Conservation (phyloP, 2,113 vertebrate species). For the Grantiella picta region DNA sequence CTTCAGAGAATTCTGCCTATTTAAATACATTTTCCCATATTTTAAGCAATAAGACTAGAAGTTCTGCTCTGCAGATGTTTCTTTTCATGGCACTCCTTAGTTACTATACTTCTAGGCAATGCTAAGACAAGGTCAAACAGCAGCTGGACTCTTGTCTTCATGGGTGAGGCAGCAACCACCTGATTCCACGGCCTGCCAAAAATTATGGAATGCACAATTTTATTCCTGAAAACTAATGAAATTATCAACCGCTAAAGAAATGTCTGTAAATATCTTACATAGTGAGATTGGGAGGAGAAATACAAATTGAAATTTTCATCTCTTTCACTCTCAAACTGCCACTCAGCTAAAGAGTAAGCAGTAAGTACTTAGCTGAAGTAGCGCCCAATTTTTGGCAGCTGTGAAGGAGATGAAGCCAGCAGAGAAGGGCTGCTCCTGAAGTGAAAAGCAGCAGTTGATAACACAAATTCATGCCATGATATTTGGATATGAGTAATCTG, state of each 20-base stretch:
- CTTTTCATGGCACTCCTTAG: neutral
- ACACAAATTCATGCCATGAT: neutral
- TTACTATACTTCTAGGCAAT: neutral
- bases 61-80: neutral
- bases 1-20: neutral
- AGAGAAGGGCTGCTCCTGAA: neutral
- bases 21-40: neutral
- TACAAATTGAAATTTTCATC: neutral
- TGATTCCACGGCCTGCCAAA: neutral
- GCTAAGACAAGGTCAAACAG: neutral
- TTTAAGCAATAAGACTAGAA: neutral
- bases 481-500: neutral
- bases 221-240: neutral
- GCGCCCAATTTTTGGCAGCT: neutral
- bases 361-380: neutral
- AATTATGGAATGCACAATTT: neutral
- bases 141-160: neutral
- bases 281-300: rapidly evolving
- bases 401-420: neutral
- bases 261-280: neutral
- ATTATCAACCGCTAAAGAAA: neutral
- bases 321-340: neutral
- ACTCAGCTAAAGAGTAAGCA: neutral
- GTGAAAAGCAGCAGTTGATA: neutral
- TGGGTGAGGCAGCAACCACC: neutral